Evolutionary conservation across 2,888 invertebrate species (phyloP), one percentile per base, ranked within the genome.

Genomic region (Trichopoda pennipes): DNA sequence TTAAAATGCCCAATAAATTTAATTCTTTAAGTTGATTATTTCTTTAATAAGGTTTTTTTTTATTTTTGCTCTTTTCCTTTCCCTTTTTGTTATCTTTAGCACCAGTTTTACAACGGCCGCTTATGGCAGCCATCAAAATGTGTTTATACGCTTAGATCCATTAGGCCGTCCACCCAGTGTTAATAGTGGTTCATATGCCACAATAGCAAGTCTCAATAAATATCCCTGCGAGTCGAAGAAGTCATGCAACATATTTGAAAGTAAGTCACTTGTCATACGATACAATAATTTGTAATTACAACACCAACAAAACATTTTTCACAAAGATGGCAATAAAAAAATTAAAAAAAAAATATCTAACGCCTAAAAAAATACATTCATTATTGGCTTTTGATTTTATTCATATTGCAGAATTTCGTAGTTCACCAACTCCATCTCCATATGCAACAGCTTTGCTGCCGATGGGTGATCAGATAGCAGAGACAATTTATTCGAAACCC

Each of bases 161-260:
- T 91, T 94, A 55, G 94, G 94, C 32, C 92, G 95, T 82, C 95
- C 95, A 64, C 94, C 95, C 72, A 95, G 95, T 88, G 95, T 94
- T 32, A 94, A 93, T 85, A 95, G 95, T 75, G 96, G 95, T 83
- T 96, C 95, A 86, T 96, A 96, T 88, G 96, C 96, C 55, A 96
- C 96, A 55, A 96, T 96, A 86, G 96, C 95, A 78, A 96, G 96
- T 90, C 93, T 96, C 86, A 95, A 96, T 88, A 95, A 95, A 89
- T 94, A 94, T 85, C 94, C 95, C 32, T 92, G 86, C 68, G 91
- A 91, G 73, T 86, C 88, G 49, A 91, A 91, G 85, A 91, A 90
- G 85, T 89, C 90, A 23, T 91, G 91, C 87, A 90, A 90, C 87
- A 88, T 89, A 80, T 90, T 90, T 84, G 89, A 90, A 84, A 87